These are phyloP conservation scores for Microctenopoma stevenorrisi DNA, from an alignment of 2,797 vertebrate genomes.

Conservation along the genomic window DNA sequence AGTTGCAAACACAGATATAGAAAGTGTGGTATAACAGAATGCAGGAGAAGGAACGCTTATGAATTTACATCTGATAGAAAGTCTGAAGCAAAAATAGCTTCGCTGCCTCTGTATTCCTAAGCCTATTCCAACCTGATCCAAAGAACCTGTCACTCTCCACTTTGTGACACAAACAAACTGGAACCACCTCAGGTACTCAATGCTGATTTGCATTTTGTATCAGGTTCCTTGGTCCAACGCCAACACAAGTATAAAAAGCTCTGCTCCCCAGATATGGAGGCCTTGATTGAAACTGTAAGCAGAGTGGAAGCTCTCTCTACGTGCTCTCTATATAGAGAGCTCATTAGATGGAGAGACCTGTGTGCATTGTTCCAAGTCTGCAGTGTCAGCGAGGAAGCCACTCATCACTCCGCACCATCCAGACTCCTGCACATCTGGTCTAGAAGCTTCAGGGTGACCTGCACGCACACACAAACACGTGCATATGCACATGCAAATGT, in stretches of 20 bases:
- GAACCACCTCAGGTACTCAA: slow-evolving; percentile 71
- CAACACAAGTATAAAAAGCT: slow-evolving; percentile 69
- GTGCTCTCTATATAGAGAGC: slow-evolving; percentile 73
- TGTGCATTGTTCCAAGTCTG: slow-evolving; percentile 82
- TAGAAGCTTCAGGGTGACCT: slow-evolving; percentile 80
- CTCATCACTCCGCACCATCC: slow-evolving; percentile 75
- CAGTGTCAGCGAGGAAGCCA: slow-evolving; percentile 80
- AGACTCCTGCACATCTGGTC: slow-evolving; percentile 80
- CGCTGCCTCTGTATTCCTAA: slow-evolving; percentile 56
- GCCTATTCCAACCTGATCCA: slow-evolving; percentile 55
- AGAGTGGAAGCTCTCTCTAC: slow-evolving; percentile 60
- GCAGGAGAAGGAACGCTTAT: slow-evolving; percentile 3
- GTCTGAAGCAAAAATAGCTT: slow-evolving; percentile 60
- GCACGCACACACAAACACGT: slow-evolving; percentile 36
- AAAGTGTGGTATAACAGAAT: slow-evolving; percentile 40
- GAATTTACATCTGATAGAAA: slow-evolving; percentile 41
- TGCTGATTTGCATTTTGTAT: slow-evolving; percentile 80
- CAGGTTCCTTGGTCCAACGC: slow-evolving; percentile 73
- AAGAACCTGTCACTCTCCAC: slow-evolving; percentile 69
- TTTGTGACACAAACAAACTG: slow-evolving; percentile 75
- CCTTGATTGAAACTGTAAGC: slow-evolving; percentile 77
- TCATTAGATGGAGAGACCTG: slow-evolving; percentile 82
- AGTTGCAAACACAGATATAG: slow-evolving; percentile 26
- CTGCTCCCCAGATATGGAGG: slow-evolving; percentile 71
- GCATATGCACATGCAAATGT: slow-evolving; percentile 53